Base-by-base conservation (phyloP, 2,888 invertebrate genomes). In the Sinopyrophorus schimmeli region DNA sequence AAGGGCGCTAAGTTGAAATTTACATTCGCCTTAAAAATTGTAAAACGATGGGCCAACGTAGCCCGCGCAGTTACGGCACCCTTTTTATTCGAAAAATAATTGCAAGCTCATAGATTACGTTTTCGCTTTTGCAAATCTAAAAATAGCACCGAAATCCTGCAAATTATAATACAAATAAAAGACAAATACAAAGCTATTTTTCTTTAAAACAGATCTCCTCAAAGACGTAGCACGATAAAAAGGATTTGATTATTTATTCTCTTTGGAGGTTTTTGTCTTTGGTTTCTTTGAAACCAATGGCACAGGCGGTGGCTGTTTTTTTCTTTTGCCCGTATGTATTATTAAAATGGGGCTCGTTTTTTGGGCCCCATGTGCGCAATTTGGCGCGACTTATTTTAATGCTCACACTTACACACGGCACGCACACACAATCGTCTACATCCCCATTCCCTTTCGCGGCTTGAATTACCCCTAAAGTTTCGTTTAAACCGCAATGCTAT, bases 121-220 rank as follows among this genome's bases (percentile, higher is more conserved):
- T 31, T 34, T 5, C 24, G 14, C 35, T 35, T 35, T 35, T 35
- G 12, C 7, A 35, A 14, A 1, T 28, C 21, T 6, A 35, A 42
- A 42, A 18, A 16, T 16, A 27, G 21, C 12, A 11, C 14, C 20
- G 24, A 42, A 43, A 37, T 43, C 30, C 24, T 21, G 10, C 30
- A 12, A 42, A 49, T 49, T 49, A 42, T 42, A 49, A 49, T 49
- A 49, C 42, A 49, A 49, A 49, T 49, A 49, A 42, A 49, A 49
- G 38, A 49, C 48, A 49, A 49, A 49, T 31, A 49, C 23, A 14
- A 24, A 24, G 30, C 30, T 49, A 49, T 42, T 49, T 42, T 49
- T 31, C 37, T 49, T 49, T 42, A 49, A 49, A 49, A 42, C 42
- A 42, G 40, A 32, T 41, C 24, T 31, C 26, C 35, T 47, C 34